A percentile compares a stretch with the other conserved stretches of the same genome.
phyloP scores from a whole-genome alignment of 2,888 invertebrate species.

The Scaptomyza polygonia region DNA sequence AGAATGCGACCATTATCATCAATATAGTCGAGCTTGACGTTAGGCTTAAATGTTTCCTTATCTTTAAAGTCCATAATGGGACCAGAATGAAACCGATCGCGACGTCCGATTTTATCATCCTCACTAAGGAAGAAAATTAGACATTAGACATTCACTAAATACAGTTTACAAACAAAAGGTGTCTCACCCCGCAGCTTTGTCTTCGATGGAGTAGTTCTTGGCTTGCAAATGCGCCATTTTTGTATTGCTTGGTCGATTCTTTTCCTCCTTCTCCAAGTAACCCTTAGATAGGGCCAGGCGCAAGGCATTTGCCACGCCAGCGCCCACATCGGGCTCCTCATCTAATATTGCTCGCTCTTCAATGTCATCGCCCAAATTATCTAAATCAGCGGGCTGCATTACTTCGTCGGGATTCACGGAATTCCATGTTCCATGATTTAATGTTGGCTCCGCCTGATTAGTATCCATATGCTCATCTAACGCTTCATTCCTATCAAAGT shows the following conservation, averaged over 20 bases:
- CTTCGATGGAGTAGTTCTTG: slow-evolving; percentile 92
- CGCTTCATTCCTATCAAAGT: slow-evolving; percentile 82
- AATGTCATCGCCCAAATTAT: slow-evolving; percentile 84
- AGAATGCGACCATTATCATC: slow-evolving; percentile 97
- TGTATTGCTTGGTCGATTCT: slow-evolving; percentile 89
- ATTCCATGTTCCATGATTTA: slow-evolving; percentile 91
- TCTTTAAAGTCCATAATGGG: slow-evolving; percentile 96
- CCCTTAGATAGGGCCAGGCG: slow-evolving; percentile 96
- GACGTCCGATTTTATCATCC: slow-evolving; percentile 91
- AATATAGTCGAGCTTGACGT: slow-evolving; percentile 97
- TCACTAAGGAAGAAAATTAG: slow-evolving; percentile 85
- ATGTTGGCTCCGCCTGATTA: slow-evolving; percentile 85
- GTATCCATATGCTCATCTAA: slow-evolving; percentile 79
- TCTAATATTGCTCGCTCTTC: slow-evolving; percentile 87
- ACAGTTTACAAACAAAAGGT: background rate
- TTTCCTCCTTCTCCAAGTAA: slow-evolving; percentile 93
- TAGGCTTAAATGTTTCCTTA: slow-evolving; percentile 94
- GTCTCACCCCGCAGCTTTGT: slow-evolving; percentile 88
- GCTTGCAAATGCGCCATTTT: slow-evolving; percentile 91
- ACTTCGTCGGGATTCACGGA: slow-evolving; percentile 88
- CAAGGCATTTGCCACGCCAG: slow-evolving; percentile 96
- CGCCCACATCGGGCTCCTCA: slow-evolving; percentile 95
- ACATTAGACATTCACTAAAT: background rate
- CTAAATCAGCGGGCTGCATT: slow-evolving; percentile 84
- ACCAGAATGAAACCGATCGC: slow-evolving; percentile 90